Evolutionary conservation across 1,140 invertebrate species (phyloP), one percentile per base, ranked within the genome.

Genomic region (Lanistes nyassanus): DNA sequence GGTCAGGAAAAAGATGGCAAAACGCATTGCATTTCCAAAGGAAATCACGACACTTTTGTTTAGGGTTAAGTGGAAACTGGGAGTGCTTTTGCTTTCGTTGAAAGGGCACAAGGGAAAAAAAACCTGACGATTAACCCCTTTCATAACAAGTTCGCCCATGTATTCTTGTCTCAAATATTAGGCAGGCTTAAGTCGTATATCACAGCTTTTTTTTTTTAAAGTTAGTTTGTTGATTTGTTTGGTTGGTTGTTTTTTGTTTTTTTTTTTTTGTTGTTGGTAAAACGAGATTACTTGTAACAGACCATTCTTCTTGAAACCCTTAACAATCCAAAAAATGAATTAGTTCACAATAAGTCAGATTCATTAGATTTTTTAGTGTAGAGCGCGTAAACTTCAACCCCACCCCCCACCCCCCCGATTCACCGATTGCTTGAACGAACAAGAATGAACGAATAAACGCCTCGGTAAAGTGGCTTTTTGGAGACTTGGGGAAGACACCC

Each of bases 351-450:
- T 69, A n/a, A n/a, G n/a, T n/a, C n/a, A n/a, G n/a, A n/a, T 51
- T 69, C 55, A 39, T 67, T 67, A 67, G 7, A 67, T 7, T 67
- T 36, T 42, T 42, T 67, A 42, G 51, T 26, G 65, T 19, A 21
- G 36, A 67, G 39, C 37, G 21, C 26, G 39, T 42, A 16, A 21
- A 42, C 39, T 42, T 67, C 37, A 67, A 42, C 21, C 23, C 19
- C 51, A 42, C 51, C 34, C 51, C 65, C 39, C 37, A 36, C 26
- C n/a, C 7, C n/a, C 23, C 7, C n/a, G 23, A 11, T 23, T 11
- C 7, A 23, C 7, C 56, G 23, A 6, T 9, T 9, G 31, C n/a
- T 6, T 60, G 7, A n/a, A 6, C 7, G 31, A 60, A 29, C n/a
- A 9, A 60, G 31, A 60, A 60, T 9, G 6, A 60, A n/a, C 7